These are phyloP conservation scores for Syngnathus scovelli DNA, from an alignment of 2,113 vertebrate genomes.

Conservation along the genomic window DNA sequence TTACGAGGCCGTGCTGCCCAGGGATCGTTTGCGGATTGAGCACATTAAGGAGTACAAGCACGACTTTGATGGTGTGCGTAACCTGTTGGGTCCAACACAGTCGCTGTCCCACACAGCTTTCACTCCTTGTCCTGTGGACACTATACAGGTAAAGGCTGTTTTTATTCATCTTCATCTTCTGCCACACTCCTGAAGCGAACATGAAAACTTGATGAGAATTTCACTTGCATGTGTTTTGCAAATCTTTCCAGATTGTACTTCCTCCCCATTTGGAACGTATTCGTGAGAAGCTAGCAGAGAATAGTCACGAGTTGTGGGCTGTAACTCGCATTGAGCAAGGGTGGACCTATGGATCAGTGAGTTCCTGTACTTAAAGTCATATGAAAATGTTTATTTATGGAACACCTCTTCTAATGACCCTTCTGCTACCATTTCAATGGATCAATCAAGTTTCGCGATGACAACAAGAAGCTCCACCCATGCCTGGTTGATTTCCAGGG, in stretches of 20 bases:
- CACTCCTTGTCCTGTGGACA: conserved; percentile 87
- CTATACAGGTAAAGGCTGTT: conserved; percentile 75
- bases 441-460: conserved; percentile 78
- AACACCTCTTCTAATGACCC: background rate
- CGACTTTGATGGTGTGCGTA: conserved; percentile 75
- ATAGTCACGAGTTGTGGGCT: conserved; percentile 96
- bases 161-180: background rate
- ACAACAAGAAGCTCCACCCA: conserved; percentile 86
- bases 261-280: conserved; percentile 92
- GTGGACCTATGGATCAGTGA: conserved; percentile 89
- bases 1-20: conserved; percentile 83
- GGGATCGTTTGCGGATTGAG: conserved; percentile 81
- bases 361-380: conserved; percentile 18
- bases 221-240: background rate
- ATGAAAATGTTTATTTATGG: background rate
- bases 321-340: conserved; percentile 96
- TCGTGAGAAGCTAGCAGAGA: conserved; percentile 93
- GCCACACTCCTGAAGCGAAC: background rate
- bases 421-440: background rate
- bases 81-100: conserved; percentile 84
- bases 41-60: conserved; percentile 89
- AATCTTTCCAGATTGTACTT: conserved; percentile 81
- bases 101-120: conserved; percentile 84
- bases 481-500: conserved; percentile 85
- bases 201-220: background rate